Evolutionary conservation across 2,797 vertebrate genomes (phyloP), one percentile per base, ranked within the genome.

Genomic region (Gadopsis bispinosus): DNA sequence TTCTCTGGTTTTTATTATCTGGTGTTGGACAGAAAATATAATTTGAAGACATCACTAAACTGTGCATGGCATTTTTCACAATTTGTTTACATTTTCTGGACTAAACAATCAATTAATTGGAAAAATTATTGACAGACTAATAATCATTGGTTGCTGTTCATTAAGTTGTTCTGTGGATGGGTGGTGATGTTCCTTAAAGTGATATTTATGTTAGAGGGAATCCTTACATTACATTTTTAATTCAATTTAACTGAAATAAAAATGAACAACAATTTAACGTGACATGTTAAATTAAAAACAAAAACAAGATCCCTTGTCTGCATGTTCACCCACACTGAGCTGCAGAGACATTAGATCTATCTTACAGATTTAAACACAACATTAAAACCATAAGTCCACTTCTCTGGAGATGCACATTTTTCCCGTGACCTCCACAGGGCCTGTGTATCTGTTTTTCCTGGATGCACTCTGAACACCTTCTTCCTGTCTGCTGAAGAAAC

Each of bases 401-500:
- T n/a, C 12, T 74, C n/a, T 4, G 1, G 10, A 76, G 31, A 56
- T 10, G 16, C 2, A 37, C 7, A 22, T 26, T 47, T 66, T 16
- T 64, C 53, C 48, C 1, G 33, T 45, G 43, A 26, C 43, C 39
- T 22, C 60, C 12, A 0, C 51, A 80, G 20, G 17, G 20, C 14
- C 19, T 11, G 58, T 55, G 33, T 47, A 29, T 73, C 58, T 80
- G 55, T 70, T 79, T 78, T 78, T 84, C 67, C 54, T 74, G 62
- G 54, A 67, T 7, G n/a, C 9, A 19, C 55, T 53, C 7, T 20
- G n/a, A 5, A n/a, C 7, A 41, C n/a, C 35, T 58, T 64, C 74
- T 75, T 81, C 54, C 69, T 63, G 79, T 64, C 66, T 69, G 31
- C 48, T 79, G 48, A 59, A 66, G 75, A 56, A 80, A 83, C 45